Base-by-base conservation (phyloP, 2,888 invertebrate genomes). In the Eristalis intricaria region DNA sequence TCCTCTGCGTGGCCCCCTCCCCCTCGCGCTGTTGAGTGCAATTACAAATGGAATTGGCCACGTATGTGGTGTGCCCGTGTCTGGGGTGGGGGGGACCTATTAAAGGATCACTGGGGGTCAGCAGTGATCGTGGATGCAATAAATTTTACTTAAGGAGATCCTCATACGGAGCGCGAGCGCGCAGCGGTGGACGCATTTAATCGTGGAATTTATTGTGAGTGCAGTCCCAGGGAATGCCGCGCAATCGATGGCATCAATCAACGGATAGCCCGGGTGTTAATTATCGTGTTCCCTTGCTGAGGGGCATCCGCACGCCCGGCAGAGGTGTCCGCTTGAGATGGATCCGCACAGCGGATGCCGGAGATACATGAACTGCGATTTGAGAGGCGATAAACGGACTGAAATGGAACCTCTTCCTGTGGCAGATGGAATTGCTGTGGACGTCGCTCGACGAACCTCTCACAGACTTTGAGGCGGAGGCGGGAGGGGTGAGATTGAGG, bases 51-150 rank as follows among this genome's bases (percentile, higher is more conserved):
- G 58, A 32, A 19, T 26, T 23, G 40, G 22, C 29, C 29, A 50
- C 8, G 50, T 66, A 26, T 70, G 65, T 79, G 64, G 23, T 71
- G 75, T 63, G 68, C 2, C 22, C 64, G 8, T 68, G 66, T 73
- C 73, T 68, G 71, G 73, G 56, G 50, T 60, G 68, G 73, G 38
- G 38, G 60, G 74, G 78, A 78, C 74, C 70, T 82, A 86, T 86
- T 86, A 86, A 86, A 86, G 78, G 86, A 86, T 82, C 86, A 82
- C 68, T 19, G 78, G 74, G 80, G 86, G 86, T 86, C 85, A 86
- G 77, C 77, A 15, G 23, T 65, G 85, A 70, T 74, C 85, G 73
- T 73, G 75, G 70, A 63, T 68, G 86, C 71, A 86, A 86, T 86
- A 86, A 86, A 78, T 86, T 86, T 75, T 86, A 82, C 82, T 86